Conservation (phyloP, 64 coral and sea anemone genomes). For the Montipora cactus region DNA sequence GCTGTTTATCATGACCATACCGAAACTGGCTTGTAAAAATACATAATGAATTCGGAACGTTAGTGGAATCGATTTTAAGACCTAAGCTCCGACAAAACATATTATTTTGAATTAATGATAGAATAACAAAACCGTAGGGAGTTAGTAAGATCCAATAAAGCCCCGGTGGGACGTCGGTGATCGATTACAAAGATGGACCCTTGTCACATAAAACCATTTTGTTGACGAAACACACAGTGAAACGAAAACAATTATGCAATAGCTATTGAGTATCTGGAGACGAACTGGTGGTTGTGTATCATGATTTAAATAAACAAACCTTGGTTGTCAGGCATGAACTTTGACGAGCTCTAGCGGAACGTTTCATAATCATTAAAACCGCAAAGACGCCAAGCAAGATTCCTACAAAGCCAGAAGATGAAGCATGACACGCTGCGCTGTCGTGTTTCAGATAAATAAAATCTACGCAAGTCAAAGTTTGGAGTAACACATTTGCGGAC, state of each 20-base stretch:
- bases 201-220: constrained; percentile 4
- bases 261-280: constrained; percentile 49
- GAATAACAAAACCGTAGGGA: background rate
- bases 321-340: background rate
- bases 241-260: constrained; percentile 27
- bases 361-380: background rate
- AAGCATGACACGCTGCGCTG: too few species aligned
- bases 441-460: background rate
- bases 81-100: background rate
- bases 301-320: constrained; percentile 33
- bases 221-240: background rate
- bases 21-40: too few species aligned
- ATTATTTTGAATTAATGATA: background rate
- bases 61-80: background rate
- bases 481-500: constrained; percentile 4
- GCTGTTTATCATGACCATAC: background rate
- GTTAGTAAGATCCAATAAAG: constrained; percentile 24
- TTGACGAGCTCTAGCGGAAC: background rate
- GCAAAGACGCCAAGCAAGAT: too few species aligned
- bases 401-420: too few species aligned
- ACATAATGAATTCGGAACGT: background rate
- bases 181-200: background rate
- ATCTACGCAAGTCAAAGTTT: background rate
- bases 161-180: background rate
- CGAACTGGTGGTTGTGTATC: constrained; percentile 35